Base-by-base conservation (phyloP, 2,113 vertebrate species). In the Oriolus oriolus region DNA sequence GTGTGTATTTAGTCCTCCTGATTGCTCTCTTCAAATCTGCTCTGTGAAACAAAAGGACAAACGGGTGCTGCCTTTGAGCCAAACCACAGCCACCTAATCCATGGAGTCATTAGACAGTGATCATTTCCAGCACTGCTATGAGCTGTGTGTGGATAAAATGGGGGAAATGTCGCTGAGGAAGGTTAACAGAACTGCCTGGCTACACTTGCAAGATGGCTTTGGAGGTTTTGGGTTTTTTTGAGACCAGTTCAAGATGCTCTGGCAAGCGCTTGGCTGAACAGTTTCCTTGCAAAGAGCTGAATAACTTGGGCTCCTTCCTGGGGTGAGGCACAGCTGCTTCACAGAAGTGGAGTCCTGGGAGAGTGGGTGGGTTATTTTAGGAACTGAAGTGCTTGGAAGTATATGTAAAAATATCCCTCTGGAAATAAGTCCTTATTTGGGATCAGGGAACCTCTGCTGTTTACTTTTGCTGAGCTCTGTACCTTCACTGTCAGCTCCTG, bases 101-200 rank as follows among this genome's bases (percentile, higher is more conserved):
- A 7, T 1, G 0, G 14, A 6, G 2, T 10, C 18, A 3, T 15
- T 31, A 27, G 41, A 3, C 30, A 63, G 47, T 12, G 64, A 16
- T 50, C 26, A 9, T 50, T 93, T 60, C 37, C 24, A 66, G 19
- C 7, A 3, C 37, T 22, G 10, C 16, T 6, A 1, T 0, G 22
- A 44, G 30, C 42, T 66, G 1, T 26, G 2, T 33, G 37, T 69
- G 78, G 33, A 30, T 81, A 59, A 52, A 66, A 52, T 20, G 7
- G 74, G 75, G 31, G 5, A 60, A 87, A 49, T 1, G 1, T 24
- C 71, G 18, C 49, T 64, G 37, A 20, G 65, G 56, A 60, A 45
- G n/a, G 7, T 12, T 57, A 73, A 28, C 39, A n/a, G 28, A 90
- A n/a, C 35, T 53, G 14, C 41, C 35, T 69, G 49, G 31, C 28